These are phyloP conservation scores for Flexamia atlantica DNA, from an alignment of 2,888 invertebrate species.

Conservation along the genomic window DNA sequence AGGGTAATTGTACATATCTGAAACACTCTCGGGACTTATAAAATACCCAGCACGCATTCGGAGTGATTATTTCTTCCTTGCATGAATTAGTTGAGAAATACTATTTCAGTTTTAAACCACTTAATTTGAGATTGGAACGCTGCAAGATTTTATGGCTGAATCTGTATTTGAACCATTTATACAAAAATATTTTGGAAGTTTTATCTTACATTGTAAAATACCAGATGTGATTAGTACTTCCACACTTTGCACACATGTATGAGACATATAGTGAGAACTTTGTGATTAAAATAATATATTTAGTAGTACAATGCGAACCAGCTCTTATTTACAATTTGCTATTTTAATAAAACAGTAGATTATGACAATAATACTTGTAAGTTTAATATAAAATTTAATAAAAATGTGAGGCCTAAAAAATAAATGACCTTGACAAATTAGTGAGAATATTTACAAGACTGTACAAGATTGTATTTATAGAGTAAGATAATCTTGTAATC, in stretches of 20 bases:
- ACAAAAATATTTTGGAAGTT: too few species aligned
- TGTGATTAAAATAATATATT: slow-evolving; percentile 30
- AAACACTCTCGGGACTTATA: too few species aligned
- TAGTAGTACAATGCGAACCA: slow-evolving; percentile 26
- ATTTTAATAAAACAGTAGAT: slow-evolving; percentile 14
- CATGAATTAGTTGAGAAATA: too few species aligned
- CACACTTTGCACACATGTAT: neutral
- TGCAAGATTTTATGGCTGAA: too few species aligned
- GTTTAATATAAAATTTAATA: slow-evolving; percentile 18
- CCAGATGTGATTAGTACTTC: neutral
- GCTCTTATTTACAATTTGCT: slow-evolving; percentile 8
- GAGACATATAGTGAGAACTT: slow-evolving; percentile 17
- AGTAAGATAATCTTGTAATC: slow-evolving; percentile 3
- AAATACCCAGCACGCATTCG: too few species aligned
- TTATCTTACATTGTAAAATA: too few species aligned
- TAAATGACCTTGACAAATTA: slow-evolving; percentile 44
- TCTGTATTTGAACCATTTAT: too few species aligned
- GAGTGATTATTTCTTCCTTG: too few species aligned
- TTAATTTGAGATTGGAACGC: too few species aligned
- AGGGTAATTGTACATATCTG: too few species aligned
- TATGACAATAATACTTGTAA: slow-evolving; percentile 27
- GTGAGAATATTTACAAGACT: slow-evolving; percentile 44
- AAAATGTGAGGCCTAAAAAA: slow-evolving; percentile 39
- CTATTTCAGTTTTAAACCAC: too few species aligned
- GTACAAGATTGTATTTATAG: slow-evolving; percentile 26